Evolutionary conservation across 2,113 vertebrate species (phyloP).

Genomic region (Ammodytes marinus): DNA sequence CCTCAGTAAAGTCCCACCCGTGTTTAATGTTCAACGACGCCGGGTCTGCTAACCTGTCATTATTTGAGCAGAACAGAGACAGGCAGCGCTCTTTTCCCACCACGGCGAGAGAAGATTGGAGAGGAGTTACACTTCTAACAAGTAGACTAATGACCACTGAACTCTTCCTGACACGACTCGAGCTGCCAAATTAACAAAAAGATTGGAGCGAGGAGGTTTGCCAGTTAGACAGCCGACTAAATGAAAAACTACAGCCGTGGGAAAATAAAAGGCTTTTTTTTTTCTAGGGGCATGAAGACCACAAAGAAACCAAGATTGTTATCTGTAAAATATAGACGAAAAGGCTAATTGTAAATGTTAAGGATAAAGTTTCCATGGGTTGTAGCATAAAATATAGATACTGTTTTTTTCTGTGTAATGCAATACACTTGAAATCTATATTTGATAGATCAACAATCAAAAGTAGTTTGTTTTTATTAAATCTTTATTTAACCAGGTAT

Average conservation of each 20-base stretch:
- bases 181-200: slow-evolving; percentile 49
- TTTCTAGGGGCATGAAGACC: background rate
- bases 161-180: slow-evolving; percentile 39
- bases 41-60: slow-evolving; percentile 62
- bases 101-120: slow-evolving; percentile 40
- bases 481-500: background rate
- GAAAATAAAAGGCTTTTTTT: slow-evolving; percentile 6
- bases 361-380: background rate
- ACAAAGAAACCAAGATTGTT: background rate
- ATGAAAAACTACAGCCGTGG: slow-evolving; percentile 41
- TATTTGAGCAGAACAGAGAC: slow-evolving; percentile 58
- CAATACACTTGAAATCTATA: background rate
- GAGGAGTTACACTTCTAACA: slow-evolving; percentile 44
- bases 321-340: slow-evolving; percentile 9
- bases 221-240: slow-evolving; percentile 27
- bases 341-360: background rate
- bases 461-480: too few relatives aligned
- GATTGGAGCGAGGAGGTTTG: slow-evolving; percentile 49
- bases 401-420: background rate
- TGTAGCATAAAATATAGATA: background rate
- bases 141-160: slow-evolving; percentile 62
- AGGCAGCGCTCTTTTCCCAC: slow-evolving; percentile 28
- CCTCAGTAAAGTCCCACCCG: slow-evolving; percentile 39
- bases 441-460: background rate
- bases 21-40: slow-evolving; percentile 43